These are phyloP conservation scores for Desmophyllum pertusum DNA, from an alignment of 92 coral and sea anemone genomes.

Conservation along the genomic window DNA sequence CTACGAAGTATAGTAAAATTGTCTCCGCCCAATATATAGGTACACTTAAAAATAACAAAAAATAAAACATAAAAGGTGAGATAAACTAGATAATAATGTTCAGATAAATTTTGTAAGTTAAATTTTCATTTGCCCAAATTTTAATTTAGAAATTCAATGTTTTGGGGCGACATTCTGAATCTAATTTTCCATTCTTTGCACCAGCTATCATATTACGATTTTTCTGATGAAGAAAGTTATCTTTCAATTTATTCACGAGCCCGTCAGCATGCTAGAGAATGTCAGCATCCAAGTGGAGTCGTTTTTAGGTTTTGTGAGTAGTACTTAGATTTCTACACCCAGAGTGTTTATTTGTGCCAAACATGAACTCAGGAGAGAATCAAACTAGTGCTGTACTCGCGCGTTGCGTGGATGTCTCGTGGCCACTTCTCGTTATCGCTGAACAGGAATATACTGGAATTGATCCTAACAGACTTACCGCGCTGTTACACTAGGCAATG, in stretches of 20 bases:
- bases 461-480: background rate
- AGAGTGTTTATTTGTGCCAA: background rate
- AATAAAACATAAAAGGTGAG: too few species aligned
- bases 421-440: background rate
- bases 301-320: conserved; percentile 33
- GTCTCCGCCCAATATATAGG: too few species aligned
- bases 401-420: background rate
- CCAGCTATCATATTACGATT: background rate
- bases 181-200: background rate
- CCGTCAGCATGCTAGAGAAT: background rate
- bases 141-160: background rate
- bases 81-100: too few species aligned
- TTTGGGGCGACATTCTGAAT: background rate
- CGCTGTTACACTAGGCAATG: too few species aligned
- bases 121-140: background rate
- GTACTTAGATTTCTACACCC: background rate
- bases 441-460: background rate
- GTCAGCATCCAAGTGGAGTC: conserved; percentile 24
- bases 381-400: background rate
- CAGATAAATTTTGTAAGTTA: too few species aligned
- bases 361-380: background rate
- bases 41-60: too few species aligned
- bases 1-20: too few species aligned
- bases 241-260: conserved; percentile 1
- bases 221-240: background rate